Evolutionary conservation across 2,888 invertebrate species (phyloP).

Genomic region (Julus scanicus): DNA sequence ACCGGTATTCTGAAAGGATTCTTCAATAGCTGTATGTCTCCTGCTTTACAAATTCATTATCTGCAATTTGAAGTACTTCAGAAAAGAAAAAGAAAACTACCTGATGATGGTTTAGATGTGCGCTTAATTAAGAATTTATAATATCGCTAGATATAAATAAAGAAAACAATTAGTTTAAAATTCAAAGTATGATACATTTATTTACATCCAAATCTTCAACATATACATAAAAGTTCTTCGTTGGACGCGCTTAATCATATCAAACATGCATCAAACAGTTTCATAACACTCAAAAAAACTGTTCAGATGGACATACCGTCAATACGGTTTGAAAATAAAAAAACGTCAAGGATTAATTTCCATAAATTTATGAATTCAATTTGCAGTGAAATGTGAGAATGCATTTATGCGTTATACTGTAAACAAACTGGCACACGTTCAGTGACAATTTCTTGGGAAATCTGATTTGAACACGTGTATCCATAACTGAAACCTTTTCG

Average conservation of each 20-base stretch:
- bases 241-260: neutral
- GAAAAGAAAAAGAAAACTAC: too few species aligned
- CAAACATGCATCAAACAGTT: neutral
- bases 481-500: too few species aligned
- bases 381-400: neutral
- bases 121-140: too few species aligned
- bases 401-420: neutral
- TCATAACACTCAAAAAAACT: neutral
- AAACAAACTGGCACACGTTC: neutral
- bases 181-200: constrained; percentile 32
- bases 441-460: neutral
- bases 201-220: constrained; percentile 27
- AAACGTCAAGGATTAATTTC: neutral
- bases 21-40: too few species aligned
- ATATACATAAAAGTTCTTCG: constrained; percentile 34
- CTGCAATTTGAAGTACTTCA: too few species aligned
- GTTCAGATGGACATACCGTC: neutral
- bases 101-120: too few species aligned
- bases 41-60: too few species aligned
- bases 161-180: neutral
- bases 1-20: too few species aligned
- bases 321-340: neutral
- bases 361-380: neutral
- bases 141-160: too few species aligned
- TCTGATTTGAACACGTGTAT: too few species aligned